A percentile compares a stretch with the other conserved stretches of the same genome.
These are phyloP conservation scores for Elaeidobius kamerunicus DNA, from an alignment of 2,888 invertebrate species.

Conservation along the genomic window DNA sequence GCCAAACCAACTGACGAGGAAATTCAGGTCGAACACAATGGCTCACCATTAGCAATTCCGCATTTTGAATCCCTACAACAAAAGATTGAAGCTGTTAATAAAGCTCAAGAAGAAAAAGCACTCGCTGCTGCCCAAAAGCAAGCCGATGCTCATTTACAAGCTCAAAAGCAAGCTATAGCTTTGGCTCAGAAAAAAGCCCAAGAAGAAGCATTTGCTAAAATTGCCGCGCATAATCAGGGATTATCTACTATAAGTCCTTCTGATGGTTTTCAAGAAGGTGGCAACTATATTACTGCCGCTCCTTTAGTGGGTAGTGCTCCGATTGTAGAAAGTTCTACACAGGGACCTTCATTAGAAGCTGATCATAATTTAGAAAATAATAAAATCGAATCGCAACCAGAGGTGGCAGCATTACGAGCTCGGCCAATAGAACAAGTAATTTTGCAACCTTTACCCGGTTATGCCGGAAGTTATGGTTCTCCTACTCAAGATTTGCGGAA, in stretches of 20 bases:
- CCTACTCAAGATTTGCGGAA: slow-evolving; percentile 10
- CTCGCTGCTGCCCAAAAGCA: slow-evolving; percentile 41
- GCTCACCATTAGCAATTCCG: slow-evolving; percentile 11
- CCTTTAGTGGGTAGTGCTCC: slow-evolving; percentile 1
- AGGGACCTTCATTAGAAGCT: slow-evolving; percentile 1
- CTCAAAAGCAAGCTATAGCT: slow-evolving; percentile 41
- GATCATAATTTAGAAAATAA: slow-evolving; percentile 16
- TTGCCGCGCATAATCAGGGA: slow-evolving; percentile 37
- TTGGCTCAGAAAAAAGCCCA: slow-evolving; percentile 36
- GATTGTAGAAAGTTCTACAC: background rate
- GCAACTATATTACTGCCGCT: slow-evolving; percentile 5
- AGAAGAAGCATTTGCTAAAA: slow-evolving; percentile 34
- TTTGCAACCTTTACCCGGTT: background rate
- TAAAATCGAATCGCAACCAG: slow-evolving; percentile 9
- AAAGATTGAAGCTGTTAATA: slow-evolving; percentile 42
- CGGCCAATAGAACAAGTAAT: slow-evolving; percentile 15
- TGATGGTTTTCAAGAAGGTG: slow-evolving; percentile 9
- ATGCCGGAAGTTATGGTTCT: slow-evolving; percentile 13
- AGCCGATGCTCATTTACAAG: slow-evolving; percentile 41
- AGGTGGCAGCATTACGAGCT: slow-evolving; percentile 7
- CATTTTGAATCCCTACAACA: slow-evolving; percentile 39
- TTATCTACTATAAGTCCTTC: background rate
- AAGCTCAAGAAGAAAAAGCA: slow-evolving; percentile 38
- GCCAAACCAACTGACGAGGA: slow-evolving; percentile 25
- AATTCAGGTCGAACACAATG: slow-evolving; percentile 19